A percentile compares a stretch with the other conserved stretches of the same genome.
Conservation (phyloP, 2,113 vertebrate genomes). For the Leptocoma aspasia region DNA sequence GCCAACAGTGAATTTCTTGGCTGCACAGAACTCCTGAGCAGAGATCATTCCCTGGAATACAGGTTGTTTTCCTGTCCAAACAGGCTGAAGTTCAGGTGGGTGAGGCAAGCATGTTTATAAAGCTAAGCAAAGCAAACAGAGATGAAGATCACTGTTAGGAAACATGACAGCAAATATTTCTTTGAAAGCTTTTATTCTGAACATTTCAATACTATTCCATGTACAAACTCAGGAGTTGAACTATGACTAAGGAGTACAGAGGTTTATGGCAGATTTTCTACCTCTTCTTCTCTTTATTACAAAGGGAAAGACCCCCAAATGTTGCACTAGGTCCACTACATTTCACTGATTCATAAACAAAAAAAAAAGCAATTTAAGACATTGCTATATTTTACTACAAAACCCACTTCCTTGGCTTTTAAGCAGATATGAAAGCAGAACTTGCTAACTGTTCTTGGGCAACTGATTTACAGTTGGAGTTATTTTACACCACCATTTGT, state of each 20-base stretch:
- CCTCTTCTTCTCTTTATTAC: not conserved
- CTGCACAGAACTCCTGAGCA: not conserved
- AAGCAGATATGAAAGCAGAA: constrained; percentile 23
- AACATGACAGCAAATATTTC: not conserved
- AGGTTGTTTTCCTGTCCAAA: not conserved
- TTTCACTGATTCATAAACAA: not conserved
- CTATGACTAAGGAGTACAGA: not conserved
- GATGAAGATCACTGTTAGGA: not conserved
- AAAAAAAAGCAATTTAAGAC: not conserved
- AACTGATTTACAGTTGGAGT: not conserved
- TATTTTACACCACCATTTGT: not conserved
- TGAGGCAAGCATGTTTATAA: not conserved
- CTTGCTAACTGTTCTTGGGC: not conserved
- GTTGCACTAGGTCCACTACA: not conserved
- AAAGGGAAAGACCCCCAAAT: not conserved
- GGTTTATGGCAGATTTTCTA: not conserved
- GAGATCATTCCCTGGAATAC: not conserved
- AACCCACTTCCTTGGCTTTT: not conserved
- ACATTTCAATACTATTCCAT: not conserved
- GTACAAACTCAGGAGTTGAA: not conserved
- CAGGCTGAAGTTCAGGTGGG: constrained; percentile 32
- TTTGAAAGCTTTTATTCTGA: not conserved
- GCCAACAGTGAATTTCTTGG: not conserved
- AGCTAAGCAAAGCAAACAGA: constrained; percentile 25
- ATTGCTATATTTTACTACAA: not conserved